Evolutionary conservation across 2,888 invertebrate genomes (phyloP).

Genomic region (Tenthredo distinguenda): DNA sequence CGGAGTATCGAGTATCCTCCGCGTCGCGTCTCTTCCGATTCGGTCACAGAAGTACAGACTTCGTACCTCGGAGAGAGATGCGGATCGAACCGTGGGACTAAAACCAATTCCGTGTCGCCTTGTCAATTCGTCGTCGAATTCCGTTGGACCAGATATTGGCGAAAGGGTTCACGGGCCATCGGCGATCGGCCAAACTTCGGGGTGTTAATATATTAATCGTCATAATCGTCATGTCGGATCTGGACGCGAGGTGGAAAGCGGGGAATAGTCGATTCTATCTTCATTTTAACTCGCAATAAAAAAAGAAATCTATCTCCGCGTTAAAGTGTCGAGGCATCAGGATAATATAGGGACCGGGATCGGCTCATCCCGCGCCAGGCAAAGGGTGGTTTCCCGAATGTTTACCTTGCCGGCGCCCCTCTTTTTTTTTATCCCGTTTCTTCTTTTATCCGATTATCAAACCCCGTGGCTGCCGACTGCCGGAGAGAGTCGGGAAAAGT

Average conservation of each 20-base stretch:
- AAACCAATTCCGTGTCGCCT: constrained; percentile 69
- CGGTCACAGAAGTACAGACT: too few relatives aligned
- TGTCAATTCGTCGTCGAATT: constrained; percentile 67
- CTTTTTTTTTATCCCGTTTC: constrained; percentile 22
- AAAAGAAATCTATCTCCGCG: neutral
- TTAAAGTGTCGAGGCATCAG: constrained; percentile 60
- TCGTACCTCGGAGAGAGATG: neutral
- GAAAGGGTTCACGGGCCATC: constrained; percentile 39
- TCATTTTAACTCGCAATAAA: neutral
- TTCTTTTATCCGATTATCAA: constrained; percentile 45
- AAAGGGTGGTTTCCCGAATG: constrained; percentile 20
- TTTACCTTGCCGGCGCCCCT: constrained; percentile 21
- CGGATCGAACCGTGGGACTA: constrained; percentile 54
- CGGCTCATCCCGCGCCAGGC: neutral
- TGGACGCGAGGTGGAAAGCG: neutral
- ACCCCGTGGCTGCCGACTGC: neutral
- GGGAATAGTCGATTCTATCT: neutral
- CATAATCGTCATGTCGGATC: neutral
- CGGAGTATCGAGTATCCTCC: too few relatives aligned
- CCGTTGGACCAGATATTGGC: constrained; percentile 54
- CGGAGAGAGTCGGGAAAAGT: neutral
- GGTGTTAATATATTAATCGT: neutral
- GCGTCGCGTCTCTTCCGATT: too few relatives aligned
- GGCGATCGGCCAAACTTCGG: constrained; percentile 51
- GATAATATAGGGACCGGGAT: constrained; percentile 65